phyloP scores from a whole-genome alignment of 2,113 vertebrate genomes.

The Spilogale gracilis region DNA sequence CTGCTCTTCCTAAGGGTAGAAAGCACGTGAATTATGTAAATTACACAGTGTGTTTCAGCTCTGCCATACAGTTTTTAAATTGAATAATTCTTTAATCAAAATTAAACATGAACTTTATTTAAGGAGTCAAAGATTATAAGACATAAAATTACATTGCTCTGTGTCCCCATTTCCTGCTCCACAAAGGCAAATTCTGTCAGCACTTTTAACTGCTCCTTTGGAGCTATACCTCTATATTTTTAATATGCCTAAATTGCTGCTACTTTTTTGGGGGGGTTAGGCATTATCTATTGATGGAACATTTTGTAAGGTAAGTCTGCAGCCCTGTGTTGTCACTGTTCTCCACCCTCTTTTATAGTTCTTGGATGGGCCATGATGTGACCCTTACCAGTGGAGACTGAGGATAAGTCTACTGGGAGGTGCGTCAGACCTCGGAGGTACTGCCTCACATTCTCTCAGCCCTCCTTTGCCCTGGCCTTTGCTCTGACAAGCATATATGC shows the following conservation, averaged over 20 bases:
- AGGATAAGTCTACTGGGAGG: neutral
- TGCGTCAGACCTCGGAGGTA: neutral
- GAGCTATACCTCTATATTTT: neutral
- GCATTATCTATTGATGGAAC: neutral
- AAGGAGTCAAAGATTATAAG: conserved; percentile 41
- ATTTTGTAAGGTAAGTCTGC: neutral
- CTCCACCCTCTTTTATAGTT: neutral
- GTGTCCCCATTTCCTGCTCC: neutral
- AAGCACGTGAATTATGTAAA: conserved; percentile 8
- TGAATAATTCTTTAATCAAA: conserved; percentile 46
- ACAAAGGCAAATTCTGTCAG: neutral
- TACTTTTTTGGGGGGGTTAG: neutral
- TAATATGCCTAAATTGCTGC: neutral
- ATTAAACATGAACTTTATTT: conserved; percentile 50
- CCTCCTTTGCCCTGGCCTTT: neutral
- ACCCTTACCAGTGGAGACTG: neutral
- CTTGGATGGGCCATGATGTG: neutral
- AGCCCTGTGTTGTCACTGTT: neutral
- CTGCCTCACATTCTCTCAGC: neutral
- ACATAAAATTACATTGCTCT: neutral
- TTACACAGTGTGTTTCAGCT: conserved; percentile 24
- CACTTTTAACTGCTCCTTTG: neutral
- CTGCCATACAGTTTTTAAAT: conserved; percentile 9
- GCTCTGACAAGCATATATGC: neutral
- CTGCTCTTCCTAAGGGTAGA: neutral